Base-by-base conservation (phyloP, 2,888 invertebrate genomes). In the Melipona beecheii region DNA sequence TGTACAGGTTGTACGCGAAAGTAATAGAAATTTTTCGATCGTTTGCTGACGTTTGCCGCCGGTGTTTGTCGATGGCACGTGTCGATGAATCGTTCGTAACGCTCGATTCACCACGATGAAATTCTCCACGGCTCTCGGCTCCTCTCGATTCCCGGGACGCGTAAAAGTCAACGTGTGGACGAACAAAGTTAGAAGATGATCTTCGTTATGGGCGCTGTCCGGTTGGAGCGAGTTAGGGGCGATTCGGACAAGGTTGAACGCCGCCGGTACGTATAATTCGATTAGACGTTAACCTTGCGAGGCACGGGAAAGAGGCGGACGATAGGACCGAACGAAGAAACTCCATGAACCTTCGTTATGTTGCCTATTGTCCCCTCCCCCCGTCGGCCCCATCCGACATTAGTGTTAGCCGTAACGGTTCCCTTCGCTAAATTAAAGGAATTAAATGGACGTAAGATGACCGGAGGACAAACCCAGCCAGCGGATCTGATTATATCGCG, bases 331-430 rank as follows among this genome's bases (percentile, higher is more conserved):
- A 89, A 90, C 90, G 90, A 90, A 89, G 90, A 85, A 91, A 86
- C 88, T 90, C 91, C 93, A 92, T 93, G 93, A 93, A 94, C 92
- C 92, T 93, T 93, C 92, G 93, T 94, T 93, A 93, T 92, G 92
- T 93, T 93, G 92, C 91, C 91, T 92, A 88, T 87, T 89, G 89
- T 90, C 91, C 91, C 90, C 11, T 13, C 91, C 89, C 89, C 43
- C 0, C 9, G 9, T 27, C 9, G 43, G 43, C 43, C 9, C 2
- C 43, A 2, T 43, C 43, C 87, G 84, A 86, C 91, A 93, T 93
- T 94, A 93, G 92, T 90, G 92, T 92, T 91, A 89, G 90, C 90
- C 90, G 90, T 93, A 93, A 93, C 91, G 91, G 91, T 92, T 92
- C 91, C 89, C 91, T 91, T 86, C 87, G 91, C 91, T 91, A 93